phyloP scores from a whole-genome alignment of 2,113 vertebrate species.

The Aphyosemion australe region DNA sequence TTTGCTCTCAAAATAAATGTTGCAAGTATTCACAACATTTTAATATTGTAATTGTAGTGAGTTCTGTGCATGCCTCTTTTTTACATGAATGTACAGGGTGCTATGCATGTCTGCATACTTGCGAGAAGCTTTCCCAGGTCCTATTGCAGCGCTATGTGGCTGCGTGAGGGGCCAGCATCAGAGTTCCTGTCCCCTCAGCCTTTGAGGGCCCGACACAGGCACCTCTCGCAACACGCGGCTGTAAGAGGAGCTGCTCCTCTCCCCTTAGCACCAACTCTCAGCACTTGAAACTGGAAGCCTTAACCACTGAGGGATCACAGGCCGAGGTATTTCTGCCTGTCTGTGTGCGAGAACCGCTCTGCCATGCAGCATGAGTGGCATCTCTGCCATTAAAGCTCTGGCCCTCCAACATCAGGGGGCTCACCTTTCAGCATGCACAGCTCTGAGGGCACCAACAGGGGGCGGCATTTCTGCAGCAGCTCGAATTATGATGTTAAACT shows the following conservation, averaged over 20 bases:
- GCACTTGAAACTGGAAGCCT: slow-evolving; percentile 69
- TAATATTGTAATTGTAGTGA: too few species aligned
- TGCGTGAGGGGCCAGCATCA: slow-evolving; percentile 21
- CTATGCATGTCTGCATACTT: slow-evolving; percentile 12
- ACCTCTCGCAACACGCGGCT: slow-evolving; percentile 17
- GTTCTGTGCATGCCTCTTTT: too few species aligned
- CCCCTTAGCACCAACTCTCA: slow-evolving; percentile 55
- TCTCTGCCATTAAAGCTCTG: slow-evolving; percentile 57
- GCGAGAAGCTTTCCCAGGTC: slow-evolving; percentile 2
- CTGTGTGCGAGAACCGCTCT: slow-evolving; percentile 44
- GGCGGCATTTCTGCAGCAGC: slow-evolving; percentile 61
- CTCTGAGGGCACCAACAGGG: slow-evolving; percentile 60
- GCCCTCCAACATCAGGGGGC: slow-evolving; percentile 38
- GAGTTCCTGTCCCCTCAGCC: slow-evolving; percentile 37
- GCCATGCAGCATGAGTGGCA: slow-evolving; percentile 54
- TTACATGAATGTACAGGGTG: too few species aligned
- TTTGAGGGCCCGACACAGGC: slow-evolving; percentile 71
- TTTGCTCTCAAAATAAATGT: too few species aligned
- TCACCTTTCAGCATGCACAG: slow-evolving; percentile 43
- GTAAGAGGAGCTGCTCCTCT: slow-evolving; percentile 73
- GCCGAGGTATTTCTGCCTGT: slow-evolving; percentile 60
- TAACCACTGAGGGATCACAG: slow-evolving; percentile 61
- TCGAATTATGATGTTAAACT: slow-evolving; percentile 2
- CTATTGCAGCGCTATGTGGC: slow-evolving; percentile 1
- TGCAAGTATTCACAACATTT: too few species aligned